phyloP scores from a whole-genome alignment of 1,140 invertebrate genomes.

The Platyura marginata region DNA sequence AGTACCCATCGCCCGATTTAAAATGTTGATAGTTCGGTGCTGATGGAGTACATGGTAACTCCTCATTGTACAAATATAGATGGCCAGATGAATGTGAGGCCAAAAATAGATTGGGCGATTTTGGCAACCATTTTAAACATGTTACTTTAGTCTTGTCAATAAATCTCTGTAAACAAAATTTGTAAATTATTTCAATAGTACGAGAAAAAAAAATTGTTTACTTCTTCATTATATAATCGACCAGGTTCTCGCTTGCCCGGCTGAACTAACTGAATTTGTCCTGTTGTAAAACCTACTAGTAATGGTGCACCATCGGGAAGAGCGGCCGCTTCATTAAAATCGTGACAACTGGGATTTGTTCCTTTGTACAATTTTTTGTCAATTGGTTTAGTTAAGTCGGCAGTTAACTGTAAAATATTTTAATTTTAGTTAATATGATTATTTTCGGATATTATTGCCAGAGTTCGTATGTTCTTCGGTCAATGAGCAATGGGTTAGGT shows the following conservation, averaged over 20 bases:
- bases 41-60: constrained; percentile 68
- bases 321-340: constrained; percentile 81
- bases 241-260: constrained; percentile 88
- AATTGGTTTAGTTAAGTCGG: constrained; percentile 87
- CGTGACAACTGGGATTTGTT: constrained; percentile 96
- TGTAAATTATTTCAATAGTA: neutral
- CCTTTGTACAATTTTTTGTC: constrained; percentile 98
- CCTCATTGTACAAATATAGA: constrained; percentile 94
- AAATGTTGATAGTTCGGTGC: constrained; percentile 84
- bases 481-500: no score
- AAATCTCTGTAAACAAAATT: constrained; percentile 52
- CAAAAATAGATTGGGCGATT: constrained; percentile 80
- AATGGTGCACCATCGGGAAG: constrained; percentile 66
- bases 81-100: constrained; percentile 93
- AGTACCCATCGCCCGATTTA: constrained; percentile 87
- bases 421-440: no score
- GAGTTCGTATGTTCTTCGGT: no score
- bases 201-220: constrained; percentile 2
- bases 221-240: constrained; percentile 98
- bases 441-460: no score
- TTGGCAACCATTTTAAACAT: constrained; percentile 95
- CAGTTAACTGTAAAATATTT: no score
- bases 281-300: constrained; percentile 91
- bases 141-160: constrained; percentile 98
- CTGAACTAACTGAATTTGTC: constrained; percentile 94